Percentiles rank a stretch among this genome's conserved stretches.
Evolutionary conservation across 2,797 vertebrate genomes (phyloP).

Genomic region (Xyrichtys novacula): DNA sequence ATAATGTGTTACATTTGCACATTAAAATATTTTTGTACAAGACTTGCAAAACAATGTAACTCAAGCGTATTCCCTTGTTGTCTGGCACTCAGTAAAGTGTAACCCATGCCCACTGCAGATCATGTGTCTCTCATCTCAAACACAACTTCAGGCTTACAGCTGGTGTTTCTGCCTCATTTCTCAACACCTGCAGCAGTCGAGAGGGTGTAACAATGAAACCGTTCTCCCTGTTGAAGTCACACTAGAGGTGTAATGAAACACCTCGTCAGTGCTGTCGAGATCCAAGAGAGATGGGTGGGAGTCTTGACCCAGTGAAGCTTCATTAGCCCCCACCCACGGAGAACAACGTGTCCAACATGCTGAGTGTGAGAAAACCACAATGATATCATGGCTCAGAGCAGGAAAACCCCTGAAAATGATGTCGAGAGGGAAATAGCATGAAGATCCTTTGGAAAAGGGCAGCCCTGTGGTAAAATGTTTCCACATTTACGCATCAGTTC

Average conservation of each 20-base stretch:
- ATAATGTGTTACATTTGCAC: neutral
- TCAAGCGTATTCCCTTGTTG: neutral
- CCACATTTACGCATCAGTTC: conserved; percentile 41
- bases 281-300: conserved; percentile 43
- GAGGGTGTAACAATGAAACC: conserved; percentile 35
- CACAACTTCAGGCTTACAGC: conserved; percentile 2
- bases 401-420: conserved; percentile 55
- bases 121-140: conserved; percentile 25
- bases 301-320: conserved; percentile 44
- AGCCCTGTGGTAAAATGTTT: conserved; percentile 56
- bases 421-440: conserved; percentile 31
- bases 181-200: conserved; percentile 31
- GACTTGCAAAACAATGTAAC: conserved; percentile 7
- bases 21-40: neutral
- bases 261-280: conserved; percentile 48
- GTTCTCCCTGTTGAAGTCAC: conserved; percentile 46
- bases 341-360: conserved; percentile 45
- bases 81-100: neutral
- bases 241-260: conserved; percentile 58
- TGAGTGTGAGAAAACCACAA: conserved; percentile 42
- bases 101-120: conserved; percentile 11
- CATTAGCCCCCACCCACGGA: conserved; percentile 47
- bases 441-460: conserved; percentile 55
- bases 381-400: conserved; percentile 61
- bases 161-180: conserved; percentile 19